Base-by-base conservation (phyloP, 2,888 invertebrate species). In the Pteria penguin region DNA sequence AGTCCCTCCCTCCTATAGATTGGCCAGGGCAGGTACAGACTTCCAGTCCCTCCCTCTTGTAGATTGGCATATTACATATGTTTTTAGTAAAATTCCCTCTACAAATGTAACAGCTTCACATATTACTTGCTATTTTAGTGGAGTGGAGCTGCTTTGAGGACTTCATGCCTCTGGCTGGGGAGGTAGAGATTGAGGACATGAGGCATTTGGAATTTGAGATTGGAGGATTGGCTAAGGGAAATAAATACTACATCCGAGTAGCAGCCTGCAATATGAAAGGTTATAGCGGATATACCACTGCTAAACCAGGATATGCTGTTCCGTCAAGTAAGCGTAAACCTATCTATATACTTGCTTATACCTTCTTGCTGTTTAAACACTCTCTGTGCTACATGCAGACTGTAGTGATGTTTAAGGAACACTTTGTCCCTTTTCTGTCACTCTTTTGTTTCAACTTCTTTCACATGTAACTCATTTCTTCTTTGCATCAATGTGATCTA, bases 201-300 rank as follows among this genome's bases (percentile, higher is more conserved):
- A 94, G 94, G 75, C 94, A 94, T 83, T 93, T 94, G 70, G 94
- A 94, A 81, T 94, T 94, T 85, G 93, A 93, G 75, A 94, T 96
- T 76, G 94, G 94, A n/a, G 96, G 96, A 58, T 93, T 98, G 77
- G 95, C 95, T n/a, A 95, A 96, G 84, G 97, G 98, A 4, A 94
- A 96, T 26, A 94, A 95, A 80, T 98, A 98, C 93, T 97, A 96
- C 93, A 96, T 98, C 92, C 94, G 98, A 78, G 96, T 97, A 0
- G 94, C 96, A n/a, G 96, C 97, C 66, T 98, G 98, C 66, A 98
- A 98, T 90, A 94, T 98, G 80, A 97, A 96, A 90, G 98, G 98
- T 0, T 98, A 95, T 94, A 97, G 98, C 33, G 94, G 94, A 18
- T 96, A 94, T 88, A 94, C 95, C 52, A 93, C 94, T 14, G 96